Base-by-base conservation (phyloP, 2,797 vertebrate species). In the Gephyroberyx darwinii region DNA sequence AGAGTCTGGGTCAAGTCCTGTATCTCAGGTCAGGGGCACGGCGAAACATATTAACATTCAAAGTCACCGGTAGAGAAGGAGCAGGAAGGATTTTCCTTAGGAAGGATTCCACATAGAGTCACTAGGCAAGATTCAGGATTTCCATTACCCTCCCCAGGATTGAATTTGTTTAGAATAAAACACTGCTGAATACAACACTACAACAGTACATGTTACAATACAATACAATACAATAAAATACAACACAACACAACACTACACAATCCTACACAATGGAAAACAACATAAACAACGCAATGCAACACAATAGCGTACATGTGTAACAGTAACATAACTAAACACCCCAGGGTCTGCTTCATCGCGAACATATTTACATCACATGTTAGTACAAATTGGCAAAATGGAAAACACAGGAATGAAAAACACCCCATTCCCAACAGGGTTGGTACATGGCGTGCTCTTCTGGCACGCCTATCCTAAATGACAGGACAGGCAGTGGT, bases 401-500 rank as follows among this genome's bases (percentile, higher is more conserved):
- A 57, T 33, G 2, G 31, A 30, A 33, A 17, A 17, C 31, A 5
- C 33, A 35, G 6, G 33, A 35, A 35, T 8, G 5, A 8, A 35
- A 35, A 57, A 17, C 31, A 33, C 30, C 3, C 12, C 16, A 33
- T 5, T 3, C 22, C 22, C 22, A 26, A 26, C 22, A 26, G 22
- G 22, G 22, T 26, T 26, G 3, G 22, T 26, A 3, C 22, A 26
- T 26, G 41, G 13, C n/a, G n/a, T n/a, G n/a, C n/a, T 43, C 3
- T 14, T 43, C 31, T 8, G 8, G 13, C 41, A 8, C 41, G 12
- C 41, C 8, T 14, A 33, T 43, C 3, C 3, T 30, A 57, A 51
- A 68, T 41, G 22, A 73, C 10, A 61, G 53, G 9, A 50, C 70
- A 72, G 22, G 37, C 13, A 0, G 37, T 8, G 8, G 13, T 33